Conservation (phyloP, 1,140 invertebrate species). For the Orchesella cincta region DNA sequence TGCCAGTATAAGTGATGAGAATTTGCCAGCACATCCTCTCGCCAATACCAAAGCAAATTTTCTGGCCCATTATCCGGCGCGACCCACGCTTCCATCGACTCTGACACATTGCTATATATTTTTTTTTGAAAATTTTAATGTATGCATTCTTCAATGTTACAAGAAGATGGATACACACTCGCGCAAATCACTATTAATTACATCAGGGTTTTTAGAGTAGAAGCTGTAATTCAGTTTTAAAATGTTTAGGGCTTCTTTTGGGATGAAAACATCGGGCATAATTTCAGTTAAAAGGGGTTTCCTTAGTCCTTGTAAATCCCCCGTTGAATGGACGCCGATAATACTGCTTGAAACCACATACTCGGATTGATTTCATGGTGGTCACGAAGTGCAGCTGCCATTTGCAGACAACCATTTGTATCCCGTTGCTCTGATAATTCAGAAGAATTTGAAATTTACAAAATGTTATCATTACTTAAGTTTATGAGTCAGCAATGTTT, state of each 20-base stretch:
- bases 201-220: too few relatives aligned
- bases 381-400: conserved; percentile 17
- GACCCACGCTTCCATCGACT: conserved; percentile 15
- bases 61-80: conserved; percentile 26
- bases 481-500: too few relatives aligned
- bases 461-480: too few relatives aligned
- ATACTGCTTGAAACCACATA: conserved; percentile 1
- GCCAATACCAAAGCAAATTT: conserved; percentile 28
- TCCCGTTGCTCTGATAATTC: not conserved
- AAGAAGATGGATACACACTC: too few relatives aligned
- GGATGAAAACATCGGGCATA: conserved; percentile 1
- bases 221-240: not conserved
- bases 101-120: not conserved
- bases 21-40: conserved; percentile 20
- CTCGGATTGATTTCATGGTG: conserved; percentile 2
- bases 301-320: conserved; percentile 2
- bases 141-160: too few relatives aligned
- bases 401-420: not conserved
- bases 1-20: conserved; percentile 29
- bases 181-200: too few relatives aligned
- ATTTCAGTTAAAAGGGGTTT: conserved; percentile 15
- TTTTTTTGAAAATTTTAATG: not conserved
- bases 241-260: not conserved
- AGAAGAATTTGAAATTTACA: too few relatives aligned
- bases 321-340: not conserved